These are phyloP conservation scores for Castor canadensis DNA, from an alignment of 2,113 vertebrate genomes.

Conservation along the genomic window DNA sequence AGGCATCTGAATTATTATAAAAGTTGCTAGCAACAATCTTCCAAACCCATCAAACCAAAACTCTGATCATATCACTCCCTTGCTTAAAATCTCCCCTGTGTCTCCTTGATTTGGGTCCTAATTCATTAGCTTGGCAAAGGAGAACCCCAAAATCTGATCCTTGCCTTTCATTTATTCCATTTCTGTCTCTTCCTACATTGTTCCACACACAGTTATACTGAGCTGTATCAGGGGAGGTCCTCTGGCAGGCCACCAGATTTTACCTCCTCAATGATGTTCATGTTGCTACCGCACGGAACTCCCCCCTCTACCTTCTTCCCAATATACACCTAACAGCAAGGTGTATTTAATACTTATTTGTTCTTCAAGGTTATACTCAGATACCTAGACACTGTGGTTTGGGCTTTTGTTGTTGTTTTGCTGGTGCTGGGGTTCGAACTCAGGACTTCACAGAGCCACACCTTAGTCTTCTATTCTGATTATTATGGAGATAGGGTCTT, in stretches of 20 bases:
- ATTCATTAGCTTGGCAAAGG: neutral
- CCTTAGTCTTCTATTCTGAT: too few relatives aligned
- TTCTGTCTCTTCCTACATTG: neutral
- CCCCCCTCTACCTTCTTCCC: neutral
- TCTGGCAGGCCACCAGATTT: neutral
- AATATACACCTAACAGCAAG: neutral
- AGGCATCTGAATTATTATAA: neutral
- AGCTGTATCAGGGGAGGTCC: neutral
- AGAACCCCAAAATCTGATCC: neutral
- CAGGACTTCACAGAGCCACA: too few relatives aligned
- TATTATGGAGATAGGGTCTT: too few relatives aligned
- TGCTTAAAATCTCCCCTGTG: neutral
- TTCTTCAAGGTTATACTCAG: neutral
- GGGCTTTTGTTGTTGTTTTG: too few relatives aligned
- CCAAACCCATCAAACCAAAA: neutral
- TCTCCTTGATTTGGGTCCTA: neutral
- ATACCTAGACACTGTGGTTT: neutral
- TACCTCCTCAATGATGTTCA: neutral
- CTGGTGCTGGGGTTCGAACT: too few relatives aligned
- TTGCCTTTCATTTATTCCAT: neutral
- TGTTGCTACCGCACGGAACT: neutral
- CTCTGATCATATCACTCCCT: neutral
- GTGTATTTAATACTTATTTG: neutral
- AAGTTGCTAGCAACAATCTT: neutral
- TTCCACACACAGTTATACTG: neutral